Evolutionary conservation across 2,888 invertebrate genomes (phyloP).

Genomic region (Diabrotica balteata): DNA sequence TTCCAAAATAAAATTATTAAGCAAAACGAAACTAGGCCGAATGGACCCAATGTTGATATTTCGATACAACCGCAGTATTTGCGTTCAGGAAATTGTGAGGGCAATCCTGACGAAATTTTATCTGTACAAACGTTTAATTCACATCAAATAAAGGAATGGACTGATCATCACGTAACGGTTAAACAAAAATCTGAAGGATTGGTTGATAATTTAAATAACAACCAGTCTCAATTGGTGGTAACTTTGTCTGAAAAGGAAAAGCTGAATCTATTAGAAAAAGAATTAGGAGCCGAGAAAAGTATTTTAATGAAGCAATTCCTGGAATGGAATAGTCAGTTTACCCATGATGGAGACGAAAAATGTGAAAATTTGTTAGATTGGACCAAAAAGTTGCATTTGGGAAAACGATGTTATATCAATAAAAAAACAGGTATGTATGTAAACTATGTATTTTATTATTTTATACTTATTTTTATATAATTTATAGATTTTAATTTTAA

Average conservation of each 20-base stretch:
- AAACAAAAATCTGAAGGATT: too few species aligned
- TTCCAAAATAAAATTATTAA: too few species aligned
- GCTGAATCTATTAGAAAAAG: conserved; percentile 26
- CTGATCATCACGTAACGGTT: too few species aligned
- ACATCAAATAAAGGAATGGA: too few species aligned
- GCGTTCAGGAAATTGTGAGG: too few species aligned
- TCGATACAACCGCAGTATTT: too few species aligned
- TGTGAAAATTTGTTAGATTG: conserved; percentile 36
- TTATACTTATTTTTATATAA: too few species aligned
- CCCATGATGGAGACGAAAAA: background rate
- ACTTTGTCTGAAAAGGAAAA: conserved; percentile 28
- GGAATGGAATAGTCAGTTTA: conserved; percentile 31
- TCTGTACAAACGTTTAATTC: too few species aligned
- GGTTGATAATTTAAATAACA: conserved; percentile 1
- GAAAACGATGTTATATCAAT: conserved; percentile 50
- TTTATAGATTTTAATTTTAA: too few species aligned
- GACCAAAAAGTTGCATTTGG: conserved; percentile 44
- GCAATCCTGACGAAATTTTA: too few species aligned
- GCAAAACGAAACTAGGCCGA: too few species aligned
- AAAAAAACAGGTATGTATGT: conserved; percentile 44
- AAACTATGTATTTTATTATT: background rate
- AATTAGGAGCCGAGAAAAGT: conserved; percentile 26
- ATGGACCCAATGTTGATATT: too few species aligned
- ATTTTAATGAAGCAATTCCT: conserved; percentile 22
- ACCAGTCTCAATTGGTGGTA: conserved; percentile 16